Base-by-base conservation (phyloP, 2,113 vertebrate species). In the Camarhynchus parvulus region DNA sequence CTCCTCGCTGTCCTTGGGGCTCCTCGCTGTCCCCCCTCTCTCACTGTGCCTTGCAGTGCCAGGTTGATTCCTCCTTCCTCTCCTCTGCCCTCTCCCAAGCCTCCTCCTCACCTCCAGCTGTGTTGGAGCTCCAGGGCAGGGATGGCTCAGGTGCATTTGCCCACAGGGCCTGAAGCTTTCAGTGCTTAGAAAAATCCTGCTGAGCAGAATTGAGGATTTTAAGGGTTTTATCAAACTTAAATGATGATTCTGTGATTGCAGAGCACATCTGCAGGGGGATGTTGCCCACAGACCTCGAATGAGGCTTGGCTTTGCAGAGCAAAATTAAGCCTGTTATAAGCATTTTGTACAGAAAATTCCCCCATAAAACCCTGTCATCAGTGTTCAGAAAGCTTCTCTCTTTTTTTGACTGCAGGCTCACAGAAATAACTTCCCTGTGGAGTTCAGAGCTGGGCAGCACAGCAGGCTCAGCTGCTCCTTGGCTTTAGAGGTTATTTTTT, bases 1-100 rank as follows among this genome's bases (percentile, higher is more conserved):
- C 20, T 46, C 46, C 46, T 46, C 28, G 0, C 1, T 15, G 16
- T 15, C 55, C n/a, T 4, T 4, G 20, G 5, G 20, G 5, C 20
- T 46, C 46, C 46, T 46, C 28, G 0, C 1, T 15, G 16, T 15
- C 55, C n/a, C 78, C 3, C 24, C 35, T 8, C 47, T 46, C 47
- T 33, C 2, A 5, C 37, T 46, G 25, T 46, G 27, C 30, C 4
- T 20, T 35, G 22, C 39, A 31, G 63, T 23, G 25, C 39, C 73
- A 25, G 27, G 1, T 0, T 61, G 30, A 15, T 15, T 30, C 12
- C 31, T 59, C 23, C 61, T 42, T 5, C 6, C 24, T 41, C 59
- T 47, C 8, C 33, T 17, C 42, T 52, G 16, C 24, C 37, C 33
- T 2, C 13, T 75, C 44, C 53, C 25, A 56, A 35, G 4, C 8